Percentiles rank a stretch among this genome's conserved stretches.
Evolutionary conservation across 2,797 vertebrate genomes (phyloP).

Genomic region (Notamacropus eugenii): DNA sequence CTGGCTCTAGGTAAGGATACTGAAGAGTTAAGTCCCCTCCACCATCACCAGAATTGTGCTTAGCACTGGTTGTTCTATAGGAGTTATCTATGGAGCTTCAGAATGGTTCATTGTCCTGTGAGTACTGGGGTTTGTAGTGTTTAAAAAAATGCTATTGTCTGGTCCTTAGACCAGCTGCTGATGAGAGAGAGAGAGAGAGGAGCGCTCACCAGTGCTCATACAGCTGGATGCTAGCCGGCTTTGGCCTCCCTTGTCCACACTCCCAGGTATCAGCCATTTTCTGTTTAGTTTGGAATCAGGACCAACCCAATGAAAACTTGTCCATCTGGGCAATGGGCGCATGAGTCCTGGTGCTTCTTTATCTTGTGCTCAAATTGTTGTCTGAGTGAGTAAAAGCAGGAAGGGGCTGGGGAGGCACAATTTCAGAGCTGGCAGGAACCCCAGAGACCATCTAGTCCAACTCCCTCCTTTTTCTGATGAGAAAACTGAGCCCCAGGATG

Average conservation of each 20-base stretch:
- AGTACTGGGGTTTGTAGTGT: neutral
- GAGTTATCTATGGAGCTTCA: neutral
- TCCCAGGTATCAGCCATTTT: neutral
- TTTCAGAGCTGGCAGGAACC: neutral
- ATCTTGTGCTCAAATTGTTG: neutral
- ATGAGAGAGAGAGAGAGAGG: neutral
- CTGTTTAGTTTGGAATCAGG: neutral
- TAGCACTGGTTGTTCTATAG: neutral
- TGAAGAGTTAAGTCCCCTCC: neutral
- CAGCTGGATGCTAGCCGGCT: neutral
- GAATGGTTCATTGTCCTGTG: neutral
- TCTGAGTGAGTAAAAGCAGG: neutral
- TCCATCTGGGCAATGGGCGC: neutral
- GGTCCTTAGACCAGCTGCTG: neutral
- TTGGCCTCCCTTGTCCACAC: neutral
- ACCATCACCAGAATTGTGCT: neutral
- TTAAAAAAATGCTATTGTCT: neutral
- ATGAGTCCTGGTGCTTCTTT: neutral
- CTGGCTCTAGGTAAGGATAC: neutral
- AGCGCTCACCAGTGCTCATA: neutral
- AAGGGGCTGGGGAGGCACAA: neutral
- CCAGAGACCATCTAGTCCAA: neutral
- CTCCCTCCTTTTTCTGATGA: neutral
- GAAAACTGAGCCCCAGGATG: neutral
- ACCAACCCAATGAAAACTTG: neutral